phyloP scores from a whole-genome alignment of 2,888 invertebrate genomes.

The Cryptus armator region DNA sequence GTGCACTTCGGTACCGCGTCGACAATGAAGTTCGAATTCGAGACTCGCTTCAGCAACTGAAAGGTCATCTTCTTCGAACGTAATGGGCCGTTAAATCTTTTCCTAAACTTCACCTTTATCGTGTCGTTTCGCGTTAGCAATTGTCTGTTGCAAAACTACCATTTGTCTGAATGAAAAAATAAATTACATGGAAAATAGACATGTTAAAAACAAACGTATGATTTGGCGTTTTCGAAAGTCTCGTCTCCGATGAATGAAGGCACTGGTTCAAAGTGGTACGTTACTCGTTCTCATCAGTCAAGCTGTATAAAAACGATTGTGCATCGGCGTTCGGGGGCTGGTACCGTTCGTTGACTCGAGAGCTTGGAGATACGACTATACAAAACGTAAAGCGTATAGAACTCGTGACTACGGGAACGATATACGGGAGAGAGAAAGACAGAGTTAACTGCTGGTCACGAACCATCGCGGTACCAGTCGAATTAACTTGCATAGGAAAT shows the following conservation, averaged over 20 bases:
- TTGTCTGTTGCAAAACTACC: not conserved
- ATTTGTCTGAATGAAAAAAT: not conserved
- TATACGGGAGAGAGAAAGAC: slow-evolving; percentile 30
- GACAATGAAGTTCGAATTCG: slow-evolving; percentile 58
- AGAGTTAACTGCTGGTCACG: slow-evolving; percentile 57
- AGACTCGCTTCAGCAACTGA: slow-evolving; percentile 1
- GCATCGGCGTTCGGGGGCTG: slow-evolving; percentile 49
- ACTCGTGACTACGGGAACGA: slow-evolving; percentile 49
- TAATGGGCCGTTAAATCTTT: slow-evolving; percentile 13
- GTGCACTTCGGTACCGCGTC: slow-evolving; percentile 61
- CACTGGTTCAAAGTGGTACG: not conserved
- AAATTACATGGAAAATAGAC: not conserved
- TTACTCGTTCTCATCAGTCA: slow-evolving; percentile 30
- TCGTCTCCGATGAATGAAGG: not conserved
- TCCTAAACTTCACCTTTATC: not conserved
- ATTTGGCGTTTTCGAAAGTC: not conserved
- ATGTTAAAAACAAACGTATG: not conserved
- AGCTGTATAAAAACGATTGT: slow-evolving; percentile 7
- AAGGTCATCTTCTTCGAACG: not conserved
- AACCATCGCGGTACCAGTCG: slow-evolving; percentile 67
- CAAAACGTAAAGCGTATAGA: slow-evolving; percentile 2
- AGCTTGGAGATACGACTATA: slow-evolving; percentile 11
- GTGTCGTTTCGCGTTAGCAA: not conserved
- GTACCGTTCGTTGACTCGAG: slow-evolving; percentile 55
- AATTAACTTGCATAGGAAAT: slow-evolving; percentile 68